Evolutionary conservation across 2,113 vertebrate genomes (phyloP).

Genomic region (Progne subis): DNA sequence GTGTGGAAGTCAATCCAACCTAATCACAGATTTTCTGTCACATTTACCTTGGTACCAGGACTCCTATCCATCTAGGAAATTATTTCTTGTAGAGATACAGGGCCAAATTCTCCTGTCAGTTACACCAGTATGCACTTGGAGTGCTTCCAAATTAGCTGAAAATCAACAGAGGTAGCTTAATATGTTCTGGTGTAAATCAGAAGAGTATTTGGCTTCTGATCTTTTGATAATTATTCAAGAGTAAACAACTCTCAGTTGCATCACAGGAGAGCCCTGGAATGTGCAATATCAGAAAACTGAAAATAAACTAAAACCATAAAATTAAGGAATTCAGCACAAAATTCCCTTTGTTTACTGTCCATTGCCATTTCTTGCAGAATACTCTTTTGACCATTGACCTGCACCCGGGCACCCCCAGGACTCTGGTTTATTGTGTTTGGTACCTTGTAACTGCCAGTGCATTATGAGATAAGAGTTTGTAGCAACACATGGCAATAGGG

Average conservation of each 20-base stretch:
- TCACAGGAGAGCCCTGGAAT: conserved; percentile 46
- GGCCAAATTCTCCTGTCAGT: conserved; percentile 46
- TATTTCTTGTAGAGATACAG: conserved; percentile 53
- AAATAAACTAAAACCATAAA: not conserved
- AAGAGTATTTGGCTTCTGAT: conserved; percentile 57
- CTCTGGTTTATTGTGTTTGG: conserved; percentile 39
- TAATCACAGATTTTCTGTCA: conserved; percentile 67
- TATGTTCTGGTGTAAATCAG: conserved; percentile 52
- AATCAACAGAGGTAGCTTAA: conserved; percentile 51
- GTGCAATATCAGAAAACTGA: not conserved
- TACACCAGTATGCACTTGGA: conserved; percentile 41
- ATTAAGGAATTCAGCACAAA: not conserved
- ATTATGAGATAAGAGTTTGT: conserved; percentile 56
- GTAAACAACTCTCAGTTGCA: conserved; percentile 49
- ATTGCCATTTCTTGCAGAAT: not conserved
- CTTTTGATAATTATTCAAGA: conserved; percentile 65
- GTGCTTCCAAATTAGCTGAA: conserved; percentile 51
- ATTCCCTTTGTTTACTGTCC: not conserved
- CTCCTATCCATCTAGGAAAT: conserved; percentile 62
- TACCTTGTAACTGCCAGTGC: conserved; percentile 44
- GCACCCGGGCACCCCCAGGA: not conserved
- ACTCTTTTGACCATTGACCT: not conserved
- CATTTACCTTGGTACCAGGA: conserved; percentile 63
- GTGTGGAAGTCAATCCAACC: conserved; percentile 61
- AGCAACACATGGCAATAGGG: conserved; percentile 65